phyloP scores from a whole-genome alignment of 2,888 invertebrate genomes.

The Seira sanloemensis region DNA sequence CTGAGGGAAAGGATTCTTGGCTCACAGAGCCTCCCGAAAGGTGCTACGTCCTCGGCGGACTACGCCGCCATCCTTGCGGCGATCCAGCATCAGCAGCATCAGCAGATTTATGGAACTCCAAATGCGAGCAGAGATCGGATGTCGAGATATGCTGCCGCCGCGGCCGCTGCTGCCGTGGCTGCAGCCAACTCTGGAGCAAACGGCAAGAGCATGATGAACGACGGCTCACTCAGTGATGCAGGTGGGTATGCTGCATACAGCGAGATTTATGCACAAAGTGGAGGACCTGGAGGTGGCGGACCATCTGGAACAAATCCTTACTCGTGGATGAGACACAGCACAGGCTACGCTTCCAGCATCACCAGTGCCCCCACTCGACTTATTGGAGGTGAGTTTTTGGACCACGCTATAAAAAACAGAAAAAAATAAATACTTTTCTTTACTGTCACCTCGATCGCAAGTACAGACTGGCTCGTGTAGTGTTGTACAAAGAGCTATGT shows the following conservation, averaged over 20 bases:
- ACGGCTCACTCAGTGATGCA: slow-evolving; percentile 88
- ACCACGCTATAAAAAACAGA: not conserved
- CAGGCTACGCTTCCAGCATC: slow-evolving; percentile 76
- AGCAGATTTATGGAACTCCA: slow-evolving; percentile 72
- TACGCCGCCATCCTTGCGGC: slow-evolving; percentile 77
- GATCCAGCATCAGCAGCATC: slow-evolving; percentile 78
- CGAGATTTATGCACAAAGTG: slow-evolving; percentile 76
- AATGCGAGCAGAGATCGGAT: slow-evolving; percentile 72
- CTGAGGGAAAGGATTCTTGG: slow-evolving; percentile 89
- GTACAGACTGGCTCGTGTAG: too few relatives aligned
- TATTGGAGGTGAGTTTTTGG: slow-evolving; percentile 74
- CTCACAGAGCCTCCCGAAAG: slow-evolving; percentile 90
- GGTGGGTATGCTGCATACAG: slow-evolving; percentile 87
- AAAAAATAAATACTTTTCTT: not conserved
- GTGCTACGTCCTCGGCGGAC: slow-evolving; percentile 74
- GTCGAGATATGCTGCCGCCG: slow-evolving; percentile 65
- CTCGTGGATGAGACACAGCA: slow-evolving; percentile 90
- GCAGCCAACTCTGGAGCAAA: not conserved
- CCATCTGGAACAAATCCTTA: slow-evolving; percentile 79
- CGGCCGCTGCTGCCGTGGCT: slow-evolving; percentile 21
- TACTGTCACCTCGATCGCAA: too few relatives aligned
- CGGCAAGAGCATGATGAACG: slow-evolving; percentile 74
- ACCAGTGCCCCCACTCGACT: slow-evolving; percentile 74
- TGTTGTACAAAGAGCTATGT: too few relatives aligned
- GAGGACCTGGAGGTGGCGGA: slow-evolving; percentile 57